Evolutionary conservation across 2,888 invertebrate species (phyloP), one percentile per base, ranked within the genome.

Genomic region (Dinocampus coccinellae): DNA sequence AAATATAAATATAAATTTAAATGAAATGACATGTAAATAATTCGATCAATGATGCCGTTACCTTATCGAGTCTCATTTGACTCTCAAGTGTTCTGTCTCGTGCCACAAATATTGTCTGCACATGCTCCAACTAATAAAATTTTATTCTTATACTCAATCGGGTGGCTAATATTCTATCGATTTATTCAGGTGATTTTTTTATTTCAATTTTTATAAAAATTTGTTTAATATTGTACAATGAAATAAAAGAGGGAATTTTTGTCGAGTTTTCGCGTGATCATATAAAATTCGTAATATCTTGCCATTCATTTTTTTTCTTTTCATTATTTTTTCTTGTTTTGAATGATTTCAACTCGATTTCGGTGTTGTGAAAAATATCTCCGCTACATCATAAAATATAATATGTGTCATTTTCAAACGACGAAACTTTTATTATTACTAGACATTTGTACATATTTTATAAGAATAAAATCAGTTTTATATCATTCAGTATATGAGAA

Each of bases 121-220:
- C 55, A 34, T 33, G 33, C 58, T 34, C 29, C 16, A 26, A 6
- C 22, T 55, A 58, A 58, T 58, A 33, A 58, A 33, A 58, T 58
- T 58, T 58, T 34, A 58, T 29, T n/a, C 16, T 34, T 29, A 58
- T 58, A 9, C 34, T 20, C 6, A 7, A 34, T 58, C 33, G 20
- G 10, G 16, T 34, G 33, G 58, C 13, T 33, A 9, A 58, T n/a
- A 58, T 58, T 29, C 33, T n/a, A 10, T 34, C 34, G 33, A 58
- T 58, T 58, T 58, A 58, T 34, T 58, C 20, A 9, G 20, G 34
- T 58, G 34, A 34, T 33, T 10, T 58, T 7, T 7, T n/a, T 33
- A 3, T 33, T 16, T n/a, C 10, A n/a, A 13, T 29, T 33, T 34
- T 9, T n/a, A 16, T 33, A 10, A 13, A 1, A 58, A 58, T 58